Conservation (phyloP, 2,888 invertebrate genomes). For the Sphaeridia pumilis region DNA sequence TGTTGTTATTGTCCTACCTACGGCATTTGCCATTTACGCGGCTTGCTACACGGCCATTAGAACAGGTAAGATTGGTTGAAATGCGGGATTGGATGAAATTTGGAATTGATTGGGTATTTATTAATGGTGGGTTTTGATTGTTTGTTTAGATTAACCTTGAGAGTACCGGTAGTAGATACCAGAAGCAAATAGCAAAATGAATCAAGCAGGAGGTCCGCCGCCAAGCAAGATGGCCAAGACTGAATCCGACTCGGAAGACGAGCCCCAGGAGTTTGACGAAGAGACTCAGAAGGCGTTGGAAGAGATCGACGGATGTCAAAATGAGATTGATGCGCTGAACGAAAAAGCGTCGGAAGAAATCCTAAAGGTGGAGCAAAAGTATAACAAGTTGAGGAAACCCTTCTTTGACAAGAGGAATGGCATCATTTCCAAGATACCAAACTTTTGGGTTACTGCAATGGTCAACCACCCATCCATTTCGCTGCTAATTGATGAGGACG, state of each 20-base stretch:
- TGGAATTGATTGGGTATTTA: too few relatives aligned
- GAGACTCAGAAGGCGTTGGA: slow-evolving; percentile 55
- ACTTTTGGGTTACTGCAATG: slow-evolving; percentile 76
- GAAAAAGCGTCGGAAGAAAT: slow-evolving; percentile 76
- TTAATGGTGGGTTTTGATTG: too few relatives aligned
- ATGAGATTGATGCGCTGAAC: slow-evolving; percentile 66
- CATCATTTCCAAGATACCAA: slow-evolving; percentile 62
- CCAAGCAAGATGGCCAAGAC: slow-evolving; percentile 23
- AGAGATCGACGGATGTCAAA: slow-evolving; percentile 68
- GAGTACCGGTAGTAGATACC: too few relatives aligned
- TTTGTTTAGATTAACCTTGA: too few relatives aligned
- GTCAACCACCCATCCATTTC: slow-evolving; percentile 78
- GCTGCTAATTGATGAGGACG: slow-evolving; percentile 65
- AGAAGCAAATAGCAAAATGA: slow-evolving; percentile 11
- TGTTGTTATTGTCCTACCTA: too few relatives aligned
- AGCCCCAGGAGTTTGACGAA: slow-evolving; percentile 46
- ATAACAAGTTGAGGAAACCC: slow-evolving; percentile 64
- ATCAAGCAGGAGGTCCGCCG: slow-evolving; percentile 16
- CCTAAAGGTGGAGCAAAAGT: slow-evolving; percentile 68
- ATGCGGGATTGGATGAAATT: too few relatives aligned
- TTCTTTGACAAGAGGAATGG: slow-evolving; percentile 63
- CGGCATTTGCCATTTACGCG: too few relatives aligned
- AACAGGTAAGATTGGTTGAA: too few relatives aligned
- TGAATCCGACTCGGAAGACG: slow-evolving; percentile 38
- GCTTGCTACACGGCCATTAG: too few relatives aligned